Conservation (phyloP, 2,888 invertebrate species). For the Aethes cnicana region DNA sequence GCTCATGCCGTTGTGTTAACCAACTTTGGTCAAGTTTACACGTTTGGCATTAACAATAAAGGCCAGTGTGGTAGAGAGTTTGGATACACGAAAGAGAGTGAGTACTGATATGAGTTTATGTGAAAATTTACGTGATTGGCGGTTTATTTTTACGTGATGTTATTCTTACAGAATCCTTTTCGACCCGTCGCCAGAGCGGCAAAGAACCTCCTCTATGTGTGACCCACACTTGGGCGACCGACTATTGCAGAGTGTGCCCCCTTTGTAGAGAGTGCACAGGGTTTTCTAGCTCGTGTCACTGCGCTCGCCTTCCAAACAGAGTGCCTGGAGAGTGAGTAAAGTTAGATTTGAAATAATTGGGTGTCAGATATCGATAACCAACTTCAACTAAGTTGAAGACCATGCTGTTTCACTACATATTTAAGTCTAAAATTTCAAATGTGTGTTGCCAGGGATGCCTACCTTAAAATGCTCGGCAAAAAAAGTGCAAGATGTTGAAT, state of each 20-base stretch:
- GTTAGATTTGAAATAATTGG: background rate
- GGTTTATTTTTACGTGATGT: conserved; percentile 19
- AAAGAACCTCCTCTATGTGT: conserved; percentile 80
- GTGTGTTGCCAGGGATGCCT: too few relatives aligned
- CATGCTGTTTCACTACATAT: too few relatives aligned
- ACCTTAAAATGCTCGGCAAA: too few relatives aligned
- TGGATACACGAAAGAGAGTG: conserved; percentile 83
- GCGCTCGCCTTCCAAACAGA: conserved; percentile 88
- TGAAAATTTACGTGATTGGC: background rate
- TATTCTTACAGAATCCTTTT: conserved; percentile 40
- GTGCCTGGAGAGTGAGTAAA: conserved; percentile 92
- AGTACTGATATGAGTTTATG: conserved; percentile 37
- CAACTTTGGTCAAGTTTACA: conserved; percentile 93
- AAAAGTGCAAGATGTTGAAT: too few relatives aligned
- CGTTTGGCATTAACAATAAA: conserved; percentile 98
- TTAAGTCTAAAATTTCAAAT: too few relatives aligned
- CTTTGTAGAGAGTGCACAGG: conserved; percentile 97
- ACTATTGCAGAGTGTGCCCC: conserved; percentile 94
- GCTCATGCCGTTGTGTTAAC: conserved; percentile 96
- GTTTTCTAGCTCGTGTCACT: conserved; percentile 92
- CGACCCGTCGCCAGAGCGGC: conserved; percentile 42
- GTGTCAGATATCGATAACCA: too few relatives aligned
- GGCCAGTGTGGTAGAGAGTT: conserved; percentile 98
- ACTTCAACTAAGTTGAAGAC: too few relatives aligned
- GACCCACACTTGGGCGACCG: conserved; percentile 89